phyloP scores from a whole-genome alignment of 2,797 vertebrate species.

The Spinibarbus caldwelli region DNA sequence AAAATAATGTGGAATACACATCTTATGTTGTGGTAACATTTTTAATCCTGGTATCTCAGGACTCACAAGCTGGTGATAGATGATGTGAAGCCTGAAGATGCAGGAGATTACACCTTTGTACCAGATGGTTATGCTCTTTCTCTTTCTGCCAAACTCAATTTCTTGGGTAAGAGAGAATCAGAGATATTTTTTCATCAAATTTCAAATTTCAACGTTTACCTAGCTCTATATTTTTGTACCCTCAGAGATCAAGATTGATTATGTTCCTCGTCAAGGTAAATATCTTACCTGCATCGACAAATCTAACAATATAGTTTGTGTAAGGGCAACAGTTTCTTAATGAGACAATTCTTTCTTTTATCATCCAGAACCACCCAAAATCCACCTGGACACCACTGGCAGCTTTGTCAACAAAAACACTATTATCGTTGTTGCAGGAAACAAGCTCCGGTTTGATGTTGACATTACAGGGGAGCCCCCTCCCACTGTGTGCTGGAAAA shows the following conservation, averaged over 20 bases:
- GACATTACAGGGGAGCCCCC: constrained; percentile 88
- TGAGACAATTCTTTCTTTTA: not conserved
- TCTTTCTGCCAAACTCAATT: constrained; percentile 91
- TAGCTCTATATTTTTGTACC: constrained; percentile 41
- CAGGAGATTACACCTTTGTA: constrained; percentile 89
- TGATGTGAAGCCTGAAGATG: constrained; percentile 84
- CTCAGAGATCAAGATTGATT: constrained; percentile 89
- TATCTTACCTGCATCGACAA: not conserved
- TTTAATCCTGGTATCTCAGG: constrained; percentile 68
- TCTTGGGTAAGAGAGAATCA: constrained; percentile 78
- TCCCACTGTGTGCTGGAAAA: constrained; percentile 85
- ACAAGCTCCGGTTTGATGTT: constrained; percentile 89
- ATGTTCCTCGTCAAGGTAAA: constrained; percentile 83
- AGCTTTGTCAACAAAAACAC: constrained; percentile 77
- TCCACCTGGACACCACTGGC: constrained; percentile 86
- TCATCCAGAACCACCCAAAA: constrained; percentile 87
- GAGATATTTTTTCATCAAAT: not conserved
- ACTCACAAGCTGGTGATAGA: constrained; percentile 87
- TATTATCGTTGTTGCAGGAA: constrained; percentile 89
- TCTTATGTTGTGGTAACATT: constrained; percentile 61
- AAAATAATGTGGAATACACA: constrained; percentile 58
- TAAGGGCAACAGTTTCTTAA: not conserved
- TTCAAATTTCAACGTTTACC: constrained; percentile 12
- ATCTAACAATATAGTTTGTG: not conserved
- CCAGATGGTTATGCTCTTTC: constrained; percentile 88